Base-by-base conservation (phyloP, 1,140 invertebrate species). In the Drosophila takahashii region DNA sequence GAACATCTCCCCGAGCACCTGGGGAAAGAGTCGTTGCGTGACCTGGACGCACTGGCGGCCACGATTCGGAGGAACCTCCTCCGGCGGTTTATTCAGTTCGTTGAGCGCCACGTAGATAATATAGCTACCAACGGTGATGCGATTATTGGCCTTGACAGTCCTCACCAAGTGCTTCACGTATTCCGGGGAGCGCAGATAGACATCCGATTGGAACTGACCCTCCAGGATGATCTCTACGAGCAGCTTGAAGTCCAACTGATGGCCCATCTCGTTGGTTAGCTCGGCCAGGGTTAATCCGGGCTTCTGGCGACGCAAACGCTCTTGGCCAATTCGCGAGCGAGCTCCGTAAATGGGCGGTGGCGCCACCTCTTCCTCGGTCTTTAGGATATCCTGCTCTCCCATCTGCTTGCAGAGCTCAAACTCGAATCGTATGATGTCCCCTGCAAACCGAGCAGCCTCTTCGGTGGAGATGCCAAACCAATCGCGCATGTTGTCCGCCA, bases 371-470 rank as follows among this genome's bases (percentile, higher is more conserved):
- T 79, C 75, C 10, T 39, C 18, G 5, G 65, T 29, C 34, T 64
- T 50, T 18, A 76, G 11, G 3, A 54, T 53, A 22, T 86, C 36
- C 9, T 80, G 61, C 13, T 67, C 65, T 5, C 84, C 58, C 81
- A 90, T 86, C 8, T 50, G 59, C 37, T 86, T 78, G 57, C 90
- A 92, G 5, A 92, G 76, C 4, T 91, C 81, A n/a, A 91, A 90
- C 50, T 92, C 90, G 4, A 92, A 92, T 37, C 84, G 61, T 4
- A 91, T 32, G 5, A 92, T 72, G 44, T 91, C 84, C 6, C 81
- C 81, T 22, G 76, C 84, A 18, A 90, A 61, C 1, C 81, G 73
- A 0, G 51, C 45, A 0, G 90, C 77, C 9, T 91, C 84, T 0
- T 69, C 71, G 0, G 53, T 61, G 3, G 69, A 60, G 47, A 92